These are phyloP conservation scores for Nomada fucata DNA, from an alignment of 2,888 invertebrate species.

Conservation along the genomic window DNA sequence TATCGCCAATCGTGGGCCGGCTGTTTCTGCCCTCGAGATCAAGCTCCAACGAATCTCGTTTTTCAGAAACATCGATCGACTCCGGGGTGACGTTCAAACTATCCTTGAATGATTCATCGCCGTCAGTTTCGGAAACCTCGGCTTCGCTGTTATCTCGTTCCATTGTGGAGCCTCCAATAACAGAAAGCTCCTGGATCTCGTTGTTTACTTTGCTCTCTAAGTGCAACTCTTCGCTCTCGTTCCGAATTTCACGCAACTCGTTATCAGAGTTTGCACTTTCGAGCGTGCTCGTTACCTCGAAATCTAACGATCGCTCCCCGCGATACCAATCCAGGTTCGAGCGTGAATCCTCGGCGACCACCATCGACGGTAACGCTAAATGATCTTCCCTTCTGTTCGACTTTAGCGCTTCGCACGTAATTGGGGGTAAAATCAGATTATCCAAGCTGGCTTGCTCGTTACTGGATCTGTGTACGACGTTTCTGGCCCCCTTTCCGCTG, in stretches of 20 bases:
- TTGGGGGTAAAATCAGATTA: slow-evolving; percentile 77
- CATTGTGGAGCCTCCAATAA: background rate
- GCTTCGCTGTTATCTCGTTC: background rate
- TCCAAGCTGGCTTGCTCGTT: background rate
- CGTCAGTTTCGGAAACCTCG: background rate
- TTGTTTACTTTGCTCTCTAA: background rate
- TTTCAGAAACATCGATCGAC: slow-evolving; percentile 56
- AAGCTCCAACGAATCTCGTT: slow-evolving; percentile 75
- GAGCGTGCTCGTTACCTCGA: no score
- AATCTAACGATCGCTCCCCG: slow-evolving; percentile 59
- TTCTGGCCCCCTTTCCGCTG: slow-evolving; percentile 67
- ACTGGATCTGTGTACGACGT: slow-evolving; percentile 51
- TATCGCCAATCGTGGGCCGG: background rate
- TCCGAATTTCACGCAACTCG: background rate
- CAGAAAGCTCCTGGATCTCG: background rate
- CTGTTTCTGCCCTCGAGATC: slow-evolving; percentile 19
- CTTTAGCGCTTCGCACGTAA: slow-evolving; percentile 75
- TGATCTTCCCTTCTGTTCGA: slow-evolving; percentile 70
- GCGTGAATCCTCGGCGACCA: slow-evolving; percentile 12
- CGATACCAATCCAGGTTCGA: background rate
- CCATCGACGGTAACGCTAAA: slow-evolving; percentile 76
- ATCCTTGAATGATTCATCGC: slow-evolving; percentile 83
- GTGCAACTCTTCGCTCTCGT: background rate
- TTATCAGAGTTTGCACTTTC: background rate
- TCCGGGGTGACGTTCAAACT: slow-evolving; percentile 83